Percentiles rank a stretch among this genome's conserved stretches.
phyloP scores from a whole-genome alignment of 2,113 vertebrate genomes.

The Etheostoma spectabile region DNA sequence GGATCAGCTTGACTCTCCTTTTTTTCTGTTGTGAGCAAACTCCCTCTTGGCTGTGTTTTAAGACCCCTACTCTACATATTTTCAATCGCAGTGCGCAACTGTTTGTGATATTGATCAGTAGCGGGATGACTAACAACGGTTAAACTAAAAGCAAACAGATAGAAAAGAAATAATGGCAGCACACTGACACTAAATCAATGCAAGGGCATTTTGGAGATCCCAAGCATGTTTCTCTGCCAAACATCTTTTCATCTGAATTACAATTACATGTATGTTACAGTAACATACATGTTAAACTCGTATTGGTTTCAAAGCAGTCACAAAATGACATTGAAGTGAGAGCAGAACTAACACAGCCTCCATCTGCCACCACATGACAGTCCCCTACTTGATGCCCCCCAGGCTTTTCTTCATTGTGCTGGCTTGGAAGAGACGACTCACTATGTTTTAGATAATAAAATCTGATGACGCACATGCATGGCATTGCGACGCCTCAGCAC shows the following conservation, averaged over 20 bases:
- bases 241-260: not conserved
- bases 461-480: conserved; percentile 51
- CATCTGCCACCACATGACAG: not conserved
- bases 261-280: not conserved
- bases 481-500: conserved; percentile 20
- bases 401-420: not conserved
- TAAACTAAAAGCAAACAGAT: not conserved
- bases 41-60: not conserved
- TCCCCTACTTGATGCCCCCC: not conserved
- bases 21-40: not conserved
- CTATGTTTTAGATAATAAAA: conserved; percentile 49
- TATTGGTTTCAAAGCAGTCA: not conserved
- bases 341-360: not conserved
- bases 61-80: not conserved
- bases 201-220: not conserved
- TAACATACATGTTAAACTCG: not conserved
- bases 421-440: conserved; percentile 18
- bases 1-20: not conserved
- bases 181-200: not conserved
- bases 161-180: not conserved
- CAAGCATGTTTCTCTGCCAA: no score
- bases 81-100: not conserved
- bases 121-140: not conserved
- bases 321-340: not conserved
- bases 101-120: not conserved